A percentile compares a stretch with the other conserved stretches of the same genome.
Conservation (phyloP, 2,888 invertebrate species). For the Achlya flavicornis region DNA sequence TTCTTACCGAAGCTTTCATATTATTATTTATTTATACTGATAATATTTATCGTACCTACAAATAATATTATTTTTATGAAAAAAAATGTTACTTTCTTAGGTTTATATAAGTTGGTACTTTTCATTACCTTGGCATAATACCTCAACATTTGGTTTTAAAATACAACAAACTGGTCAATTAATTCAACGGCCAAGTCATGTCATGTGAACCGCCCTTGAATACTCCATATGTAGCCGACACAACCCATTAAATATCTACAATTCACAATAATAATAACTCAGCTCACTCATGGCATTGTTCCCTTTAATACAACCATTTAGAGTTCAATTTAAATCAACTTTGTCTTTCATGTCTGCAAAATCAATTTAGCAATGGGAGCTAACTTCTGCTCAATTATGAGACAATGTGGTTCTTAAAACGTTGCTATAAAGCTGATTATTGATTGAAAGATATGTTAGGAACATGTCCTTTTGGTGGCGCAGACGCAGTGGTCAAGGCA, state of each 20-base stretch:
- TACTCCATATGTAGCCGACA: constrained; percentile 39
- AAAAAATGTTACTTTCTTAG: too few species aligned
- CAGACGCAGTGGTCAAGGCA: constrained; percentile 11
- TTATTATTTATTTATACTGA: too few species aligned
- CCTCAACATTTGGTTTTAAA: not conserved
- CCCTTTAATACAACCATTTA: constrained; percentile 17
- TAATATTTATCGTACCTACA: too few species aligned
- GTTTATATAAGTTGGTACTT: too few species aligned
- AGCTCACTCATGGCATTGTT: constrained; percentile 16
- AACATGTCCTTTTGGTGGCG: not conserved
- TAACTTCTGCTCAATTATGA: not conserved
- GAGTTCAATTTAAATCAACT: constrained; percentile 23
- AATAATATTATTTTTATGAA: too few species aligned
- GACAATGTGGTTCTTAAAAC: not conserved
- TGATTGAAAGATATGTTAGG: not conserved
- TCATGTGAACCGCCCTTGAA: constrained; percentile 43
- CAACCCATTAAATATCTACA: constrained; percentile 26
- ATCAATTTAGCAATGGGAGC: not conserved
- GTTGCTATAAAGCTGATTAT: not conserved
- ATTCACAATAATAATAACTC: constrained; percentile 22
- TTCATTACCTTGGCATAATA: not conserved
- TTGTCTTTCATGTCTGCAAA: constrained; percentile 17
- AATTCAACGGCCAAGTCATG: constrained; percentile 25
- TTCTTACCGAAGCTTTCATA: too few species aligned
- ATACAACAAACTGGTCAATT: constrained; percentile 23